Base-by-base conservation (phyloP, 2,888 invertebrate genomes). In the Caenorhabditis wallacei region DNA sequence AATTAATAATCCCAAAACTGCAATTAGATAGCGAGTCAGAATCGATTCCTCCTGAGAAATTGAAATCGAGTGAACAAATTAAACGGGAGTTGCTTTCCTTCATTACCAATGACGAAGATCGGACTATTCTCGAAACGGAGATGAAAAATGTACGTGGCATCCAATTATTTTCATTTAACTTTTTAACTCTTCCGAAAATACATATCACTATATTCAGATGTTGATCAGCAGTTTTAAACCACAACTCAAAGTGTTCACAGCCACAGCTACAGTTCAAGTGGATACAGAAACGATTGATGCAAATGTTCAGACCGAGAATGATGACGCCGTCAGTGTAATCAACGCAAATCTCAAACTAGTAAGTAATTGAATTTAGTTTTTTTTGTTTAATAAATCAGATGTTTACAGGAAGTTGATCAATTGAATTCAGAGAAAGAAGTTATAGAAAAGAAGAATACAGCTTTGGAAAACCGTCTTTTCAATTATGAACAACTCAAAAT, bases 391-490 rank as follows among this genome's bases (percentile, higher is more conserved):
- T 18, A 30, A 30, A 3, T 30, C 30, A 30, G 8, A n/a, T n/a
- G n/a, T 35, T 43, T 70, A 20, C 51, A 82, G 82, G 68, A 76
- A 78, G 37, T 82, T 13, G 78, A 78, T 18, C 54, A 82, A 3
- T n/a, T 82, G 10, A 40, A 43, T 16, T 71, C 76, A 0, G n/a
- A 71, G 22, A 35, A 72, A 0, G 76, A 82, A 71, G 35, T 46
- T 2, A 48, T 57, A 0, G 68, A 57, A 18, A 71, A 68, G 35
- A 66, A 78, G 30, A 66, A 78, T n/a, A 16, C 18, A 0, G 54
- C 61, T 18, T 22, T 82, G 46, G 56, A 82, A 53, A 61, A 71
- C 48, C 66, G 82, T 5, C 40, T 76, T 5, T 82, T 82, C 22
- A 48, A 76, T 30, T 82, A 53, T 43, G 76, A 82, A 16, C 22